These are phyloP conservation scores for Cheilosia grossa DNA, from an alignment of 2,888 invertebrate genomes.

Conservation along the genomic window DNA sequence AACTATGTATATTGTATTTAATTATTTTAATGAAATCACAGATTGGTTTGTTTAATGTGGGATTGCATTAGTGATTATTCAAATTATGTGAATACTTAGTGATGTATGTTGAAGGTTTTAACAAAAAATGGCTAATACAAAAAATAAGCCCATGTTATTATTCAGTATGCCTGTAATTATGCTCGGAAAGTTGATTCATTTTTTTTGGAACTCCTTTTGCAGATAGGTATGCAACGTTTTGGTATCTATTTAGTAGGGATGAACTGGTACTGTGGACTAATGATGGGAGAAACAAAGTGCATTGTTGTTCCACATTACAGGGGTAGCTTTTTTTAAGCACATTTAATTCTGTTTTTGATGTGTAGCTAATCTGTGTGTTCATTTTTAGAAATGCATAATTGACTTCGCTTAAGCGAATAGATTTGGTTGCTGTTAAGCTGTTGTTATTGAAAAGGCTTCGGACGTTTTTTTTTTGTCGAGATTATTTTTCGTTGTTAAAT, in stretches of 20 bases:
- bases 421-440: too few relatives aligned
- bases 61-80: conserved; percentile 38
- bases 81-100: conserved; percentile 28
- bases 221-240: background rate
- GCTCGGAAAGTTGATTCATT: background rate
- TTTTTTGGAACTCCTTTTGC: background rate
- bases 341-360: background rate
- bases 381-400: background rate
- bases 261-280: too few relatives aligned
- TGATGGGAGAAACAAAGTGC: too few relatives aligned
- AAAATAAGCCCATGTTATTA: background rate
- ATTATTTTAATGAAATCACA: conserved; percentile 45
- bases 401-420: too few relatives aligned
- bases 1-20: conserved; percentile 3
- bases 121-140: background rate
- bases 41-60: conserved; percentile 24
- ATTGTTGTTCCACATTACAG: too few relatives aligned
- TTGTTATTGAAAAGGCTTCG: too few relatives aligned
- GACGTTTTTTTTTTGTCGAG: too few relatives aligned
- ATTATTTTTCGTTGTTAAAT: too few relatives aligned
- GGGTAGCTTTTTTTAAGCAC: too few relatives aligned
- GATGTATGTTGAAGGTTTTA: conserved; percentile 18
- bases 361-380: background rate
- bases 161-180: conserved; percentile 28
- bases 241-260: too few relatives aligned